Base-by-base conservation (phyloP, 1,140 invertebrate species). In the Batillaria attramentaria region DNA sequence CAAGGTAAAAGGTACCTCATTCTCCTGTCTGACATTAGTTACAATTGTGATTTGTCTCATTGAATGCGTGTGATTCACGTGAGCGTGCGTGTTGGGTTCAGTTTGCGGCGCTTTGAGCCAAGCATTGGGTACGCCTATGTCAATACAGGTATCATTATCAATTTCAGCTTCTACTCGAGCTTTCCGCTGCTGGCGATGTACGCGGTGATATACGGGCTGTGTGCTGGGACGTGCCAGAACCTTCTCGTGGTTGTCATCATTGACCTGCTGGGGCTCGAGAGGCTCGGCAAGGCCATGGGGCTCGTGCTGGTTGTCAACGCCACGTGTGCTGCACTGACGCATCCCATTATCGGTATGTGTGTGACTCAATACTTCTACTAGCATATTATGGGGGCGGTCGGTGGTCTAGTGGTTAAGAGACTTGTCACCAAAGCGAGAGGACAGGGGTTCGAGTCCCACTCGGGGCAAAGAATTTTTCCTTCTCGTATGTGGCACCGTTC, bases 221-320 rank as follows among this genome's bases (percentile, higher is more conserved):
- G 81, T 54, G 82, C 77, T 20, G 78, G 80, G 42, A 28, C 76
- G 37, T 68, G 76, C 6, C 78, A 79, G 57, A 73, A 82, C 46
- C 72, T 81, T 13, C 74, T 73, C n/a, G 60, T 76, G 24, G 60
- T 78, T 20, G 78, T 84, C 57, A 42, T 80, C 13, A 74, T 80
- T 60, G 78, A 83, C 24, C 57, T 78, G n/a, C 68, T 83, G 5
- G 84, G 84, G 0, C 72, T 79, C 2, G 73, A 77, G 13, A 72
- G 77, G 18, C 42, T 81, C 24, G 72, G 79, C 1, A 80, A 79
- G 33, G 78, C 72, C 18, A 70, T 81, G 66, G 80, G 78, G 20
- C 54, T 82, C 24, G 28, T 81, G 4, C 37, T 83, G n/a, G 24
- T 81, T 20, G 33, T 79, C 3, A 79, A 83, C 60, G 46, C 76